Evolutionary conservation across 2,888 invertebrate species (phyloP), one percentile per base, ranked within the genome.

Genomic region (Hetaerina titia): DNA sequence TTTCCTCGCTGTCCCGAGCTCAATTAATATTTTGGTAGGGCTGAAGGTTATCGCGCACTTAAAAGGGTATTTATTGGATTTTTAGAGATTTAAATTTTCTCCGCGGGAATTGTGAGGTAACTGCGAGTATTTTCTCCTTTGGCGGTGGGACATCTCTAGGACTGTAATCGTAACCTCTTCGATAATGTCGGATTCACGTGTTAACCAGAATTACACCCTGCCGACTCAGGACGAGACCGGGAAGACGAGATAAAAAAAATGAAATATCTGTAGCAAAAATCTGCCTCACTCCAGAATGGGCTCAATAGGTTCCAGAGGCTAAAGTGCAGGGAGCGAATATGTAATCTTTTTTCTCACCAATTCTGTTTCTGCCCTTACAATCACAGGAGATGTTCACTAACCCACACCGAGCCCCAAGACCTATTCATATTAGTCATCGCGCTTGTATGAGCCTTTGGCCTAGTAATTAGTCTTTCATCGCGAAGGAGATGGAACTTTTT

Each of bases 11-110:
- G 60, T 90, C 63, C 45, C 63, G 17, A 63, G 63, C 19, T 63
- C 45, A 90, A 90, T 90, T 90, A 90, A 81, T 81, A 81, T 81
- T 81, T 81, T 81, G 25, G 25, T 81, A 1, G 0, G 31, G 81
- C 31, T 31, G 81, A 81, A 81, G 81, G 81, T 5, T 81, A 81
- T 81, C 81, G 81, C 81, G 22, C 81, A 81, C 19, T 31, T 81
- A 15, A 31, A 81, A 81, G 31, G 81, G 25, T 81, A 81, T 81
- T 81, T 81, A 81, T 81, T 81, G 81, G 81, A 81, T 31, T 8
- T 25, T 25, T 25, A 31, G 13, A 31, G 81, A 4, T 2, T 31
- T 81, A 81, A 81, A 81, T 81, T 31, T 81, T 31, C 25, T 25
- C 0, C 81, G 5, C 31, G 81, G 81, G 13, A 31, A 31, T 7